A percentile compares a stretch with the other conserved stretches of the same genome.
These are phyloP conservation scores for Rhea americana DNA, from an alignment of 2,113 vertebrate genomes.

Conservation along the genomic window DNA sequence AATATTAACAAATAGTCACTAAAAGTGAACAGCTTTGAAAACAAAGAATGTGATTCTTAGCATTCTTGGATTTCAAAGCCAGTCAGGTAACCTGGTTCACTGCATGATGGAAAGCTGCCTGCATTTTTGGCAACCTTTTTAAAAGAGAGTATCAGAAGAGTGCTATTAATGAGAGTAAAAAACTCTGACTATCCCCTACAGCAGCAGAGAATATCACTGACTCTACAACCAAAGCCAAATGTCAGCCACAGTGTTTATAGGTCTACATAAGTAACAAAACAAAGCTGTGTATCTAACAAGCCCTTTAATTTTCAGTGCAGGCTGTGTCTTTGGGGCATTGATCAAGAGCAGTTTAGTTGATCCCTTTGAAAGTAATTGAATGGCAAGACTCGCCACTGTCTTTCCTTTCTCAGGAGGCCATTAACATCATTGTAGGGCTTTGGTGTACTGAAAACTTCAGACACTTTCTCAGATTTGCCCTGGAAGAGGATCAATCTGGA, in stretches of 20 bases:
- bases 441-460: neutral
- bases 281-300: neutral
- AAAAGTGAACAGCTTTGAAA: neutral
- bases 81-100: neutral
- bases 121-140: neutral
- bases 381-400: neutral
- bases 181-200: neutral
- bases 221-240: neutral
- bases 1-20: fast-evolving
- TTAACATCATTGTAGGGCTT: neutral
- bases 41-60: neutral
- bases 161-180: neutral
- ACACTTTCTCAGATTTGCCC: neutral
- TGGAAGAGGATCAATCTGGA: neutral
- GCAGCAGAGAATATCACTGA: neutral
- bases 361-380: neutral
- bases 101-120: neutral
- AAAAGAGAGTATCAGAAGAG: neutral
- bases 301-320: neutral
- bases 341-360: neutral
- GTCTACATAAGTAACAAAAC: neutral
- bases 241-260: neutral
- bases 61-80: neutral
- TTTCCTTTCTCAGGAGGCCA: neutral
- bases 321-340: neutral